A percentile compares a stretch with the other conserved stretches of the same genome.
phyloP scores from a whole-genome alignment of 2,888 invertebrate species.

The Drosophila anomelani region DNA sequence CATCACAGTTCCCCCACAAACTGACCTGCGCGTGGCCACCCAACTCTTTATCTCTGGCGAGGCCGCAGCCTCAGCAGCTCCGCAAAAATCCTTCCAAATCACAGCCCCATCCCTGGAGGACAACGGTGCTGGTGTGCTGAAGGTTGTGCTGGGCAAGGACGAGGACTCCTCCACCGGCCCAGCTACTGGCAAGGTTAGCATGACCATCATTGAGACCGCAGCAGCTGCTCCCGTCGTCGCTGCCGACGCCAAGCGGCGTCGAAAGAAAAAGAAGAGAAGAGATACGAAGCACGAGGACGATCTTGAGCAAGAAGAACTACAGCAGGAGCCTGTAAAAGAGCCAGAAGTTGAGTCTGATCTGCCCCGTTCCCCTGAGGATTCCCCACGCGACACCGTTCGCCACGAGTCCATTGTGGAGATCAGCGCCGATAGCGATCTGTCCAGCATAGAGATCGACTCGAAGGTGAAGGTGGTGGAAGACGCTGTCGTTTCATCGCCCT shows the following conservation, averaged over 20 bases:
- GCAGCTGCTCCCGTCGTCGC: constrained; percentile 80
- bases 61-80: constrained; percentile 61
- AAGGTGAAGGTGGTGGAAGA: constrained; percentile 89
- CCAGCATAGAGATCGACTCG: constrained; percentile 86
- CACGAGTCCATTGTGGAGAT: constrained; percentile 83
- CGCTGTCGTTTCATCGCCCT: constrained; percentile 86
- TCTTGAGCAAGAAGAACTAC: constrained; percentile 59
- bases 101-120: constrained; percentile 84
- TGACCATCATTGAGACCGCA: constrained; percentile 82
- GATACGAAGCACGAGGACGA: constrained; percentile 73
- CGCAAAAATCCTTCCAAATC: constrained; percentile 76
- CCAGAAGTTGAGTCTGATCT: constrained; percentile 83
- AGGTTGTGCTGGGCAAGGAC: constrained; percentile 71
- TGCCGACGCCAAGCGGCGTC: constrained; percentile 86
- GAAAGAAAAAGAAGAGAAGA: constrained; percentile 89
- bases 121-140: constrained; percentile 78
- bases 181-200: constrained; percentile 76
- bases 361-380: constrained; percentile 85
- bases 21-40: constrained; percentile 77
- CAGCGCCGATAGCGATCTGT: constrained; percentile 84
- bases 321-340: constrained; percentile 80
- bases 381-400: constrained; percentile 80
- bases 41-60: constrained; percentile 83
- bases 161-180: constrained; percentile 21
- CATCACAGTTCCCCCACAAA: constrained; percentile 27